Percentiles rank a stretch among this genome's conserved stretches.
Conservation (phyloP, 2,888 invertebrate species). For the Timema cristinae region DNA sequence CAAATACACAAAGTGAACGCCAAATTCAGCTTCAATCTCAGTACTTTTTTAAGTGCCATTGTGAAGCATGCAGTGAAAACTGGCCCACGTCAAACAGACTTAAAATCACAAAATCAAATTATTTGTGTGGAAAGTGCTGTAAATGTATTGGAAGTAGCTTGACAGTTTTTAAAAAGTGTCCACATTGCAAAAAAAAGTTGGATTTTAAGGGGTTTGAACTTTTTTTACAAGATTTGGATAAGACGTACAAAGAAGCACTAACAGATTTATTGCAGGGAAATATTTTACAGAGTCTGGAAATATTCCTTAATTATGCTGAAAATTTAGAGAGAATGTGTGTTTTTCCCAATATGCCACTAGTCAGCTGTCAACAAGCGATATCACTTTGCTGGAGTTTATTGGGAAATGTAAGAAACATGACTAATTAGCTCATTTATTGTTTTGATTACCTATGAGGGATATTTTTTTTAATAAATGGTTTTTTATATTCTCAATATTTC, state of each 20-base stretch:
- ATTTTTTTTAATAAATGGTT: no score
- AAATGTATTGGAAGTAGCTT: conserved; percentile 8
- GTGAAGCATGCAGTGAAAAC: conserved; percentile 44
- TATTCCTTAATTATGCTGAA: conserved; percentile 14
- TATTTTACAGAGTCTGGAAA: conserved; percentile 18
- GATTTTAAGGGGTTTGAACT: conserved; percentile 14
- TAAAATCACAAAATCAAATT: not conserved
- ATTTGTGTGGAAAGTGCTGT: conserved; percentile 22
- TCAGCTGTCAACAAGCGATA: conserved; percentile 23
- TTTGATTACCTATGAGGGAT: no score
- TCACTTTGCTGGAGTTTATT: conserved; percentile 23
- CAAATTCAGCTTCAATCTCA: conserved; percentile 42
- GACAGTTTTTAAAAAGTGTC: conserved; percentile 12
- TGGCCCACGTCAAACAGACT: conserved; percentile 41
- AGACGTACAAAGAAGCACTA: conserved; percentile 18
- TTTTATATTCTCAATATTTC: no score
- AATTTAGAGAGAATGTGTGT: conserved; percentile 17
- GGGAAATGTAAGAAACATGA: conserved; percentile 16
- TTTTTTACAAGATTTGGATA: not conserved
- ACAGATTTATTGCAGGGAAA: conserved; percentile 16
- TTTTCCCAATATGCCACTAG: conserved; percentile 22
- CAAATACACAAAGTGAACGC: conserved; percentile 39
- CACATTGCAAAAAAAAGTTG: conserved; percentile 21
- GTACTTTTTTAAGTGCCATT: conserved; percentile 46
- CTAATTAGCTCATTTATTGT: no score